A percentile compares a stretch with the other conserved stretches of the same genome.
These are phyloP conservation scores for Sarcophaga variegata DNA, from an alignment of 2,888 invertebrate species.

Conservation along the genomic window DNA sequence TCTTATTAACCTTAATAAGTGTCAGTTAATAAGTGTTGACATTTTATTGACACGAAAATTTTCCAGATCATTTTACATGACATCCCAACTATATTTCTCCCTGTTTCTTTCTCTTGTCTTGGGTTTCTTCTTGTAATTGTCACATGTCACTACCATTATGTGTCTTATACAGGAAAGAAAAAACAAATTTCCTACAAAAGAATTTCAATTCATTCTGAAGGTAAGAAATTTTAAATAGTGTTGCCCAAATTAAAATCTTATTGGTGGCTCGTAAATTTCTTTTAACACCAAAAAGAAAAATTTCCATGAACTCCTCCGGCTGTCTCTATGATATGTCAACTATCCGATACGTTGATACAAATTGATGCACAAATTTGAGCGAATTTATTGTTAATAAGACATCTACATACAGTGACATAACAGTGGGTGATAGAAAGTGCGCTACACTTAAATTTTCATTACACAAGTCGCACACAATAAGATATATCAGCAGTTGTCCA, in stretches of 20 bases:
- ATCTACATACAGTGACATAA: background rate
- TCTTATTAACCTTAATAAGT: conserved; percentile 27
- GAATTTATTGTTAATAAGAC: background rate
- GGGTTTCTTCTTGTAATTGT: background rate
- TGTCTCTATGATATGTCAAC: background rate
- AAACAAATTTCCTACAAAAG: background rate
- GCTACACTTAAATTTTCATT: background rate
- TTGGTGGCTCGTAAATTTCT: conserved; percentile 12
- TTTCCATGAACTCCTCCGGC: background rate
- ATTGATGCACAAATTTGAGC: conserved; percentile 22
- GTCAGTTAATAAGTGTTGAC: conserved; percentile 47
- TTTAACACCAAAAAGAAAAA: background rate
- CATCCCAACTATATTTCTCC: background rate
- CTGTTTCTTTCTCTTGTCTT: background rate
- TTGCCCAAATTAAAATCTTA: conserved; percentile 23
- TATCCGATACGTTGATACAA: background rate
- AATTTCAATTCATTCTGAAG: background rate
- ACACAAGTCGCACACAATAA: no score
- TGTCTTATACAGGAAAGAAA: background rate
- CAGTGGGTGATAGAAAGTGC: background rate
- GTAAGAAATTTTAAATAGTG: conserved; percentile 24
- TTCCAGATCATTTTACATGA: conserved; percentile 44
- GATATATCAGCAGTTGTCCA: no score
- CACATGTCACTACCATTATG: conserved; percentile 36
- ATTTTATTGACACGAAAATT: conserved; percentile 46